phyloP scores from a whole-genome alignment of 2,797 vertebrate species.

The Chiroxiphia lanceolata region DNA sequence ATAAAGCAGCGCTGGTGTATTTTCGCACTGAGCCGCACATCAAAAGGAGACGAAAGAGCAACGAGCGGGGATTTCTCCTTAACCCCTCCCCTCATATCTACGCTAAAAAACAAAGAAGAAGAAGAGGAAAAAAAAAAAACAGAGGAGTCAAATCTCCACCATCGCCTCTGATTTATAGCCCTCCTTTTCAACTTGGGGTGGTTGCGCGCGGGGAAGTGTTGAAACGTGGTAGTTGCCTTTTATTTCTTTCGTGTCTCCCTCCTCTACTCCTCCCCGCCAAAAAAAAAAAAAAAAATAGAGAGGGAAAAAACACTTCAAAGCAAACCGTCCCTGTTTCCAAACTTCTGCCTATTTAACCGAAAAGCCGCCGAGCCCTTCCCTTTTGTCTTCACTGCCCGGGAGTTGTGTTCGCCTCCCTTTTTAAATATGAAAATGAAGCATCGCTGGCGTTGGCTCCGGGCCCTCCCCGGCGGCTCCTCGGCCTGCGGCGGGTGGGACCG shows the following conservation, averaged over 20 bases:
- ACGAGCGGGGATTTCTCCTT: background rate
- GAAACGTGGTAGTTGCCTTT: conserved; percentile 22
- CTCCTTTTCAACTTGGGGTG: background rate
- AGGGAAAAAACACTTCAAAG: background rate
- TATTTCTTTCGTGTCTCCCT: background rate
- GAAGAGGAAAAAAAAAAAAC: background rate
- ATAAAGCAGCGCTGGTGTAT: background rate
- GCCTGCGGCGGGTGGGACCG: background rate
- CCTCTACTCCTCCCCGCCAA: background rate
- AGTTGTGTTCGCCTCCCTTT: background rate
- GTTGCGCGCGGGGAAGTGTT: background rate
- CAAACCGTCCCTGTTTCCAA: background rate
- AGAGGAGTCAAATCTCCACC: background rate
- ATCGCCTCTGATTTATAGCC: conserved; percentile 20
- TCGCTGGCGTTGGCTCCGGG: background rate
- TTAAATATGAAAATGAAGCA: background rate
- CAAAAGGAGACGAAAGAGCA: background rate
- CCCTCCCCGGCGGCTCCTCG: background rate
- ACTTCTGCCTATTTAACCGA: background rate
- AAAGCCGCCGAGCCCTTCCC: background rate
- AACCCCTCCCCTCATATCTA: conserved; percentile 2
- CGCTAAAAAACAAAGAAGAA: background rate
- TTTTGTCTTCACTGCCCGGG: background rate
- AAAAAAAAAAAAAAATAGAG: background rate
- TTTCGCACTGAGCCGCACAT: background rate